A percentile compares a stretch with the other conserved stretches of the same genome.
Evolutionary conservation across 2,797 vertebrate genomes (phyloP).

Genomic region (Simalia tracyae): DNA sequence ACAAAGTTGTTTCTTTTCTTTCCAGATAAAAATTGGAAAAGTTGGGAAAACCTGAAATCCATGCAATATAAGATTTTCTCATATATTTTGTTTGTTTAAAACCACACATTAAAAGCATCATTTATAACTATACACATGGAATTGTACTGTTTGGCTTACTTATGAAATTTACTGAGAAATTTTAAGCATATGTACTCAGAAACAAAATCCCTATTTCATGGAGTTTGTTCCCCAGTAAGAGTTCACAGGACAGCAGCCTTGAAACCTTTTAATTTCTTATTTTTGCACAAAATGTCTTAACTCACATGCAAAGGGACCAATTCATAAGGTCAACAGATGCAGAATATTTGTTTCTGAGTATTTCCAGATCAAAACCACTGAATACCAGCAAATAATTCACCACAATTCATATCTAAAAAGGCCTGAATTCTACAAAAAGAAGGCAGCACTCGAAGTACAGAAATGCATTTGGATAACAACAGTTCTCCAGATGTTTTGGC

Average conservation of each 20-base stretch:
- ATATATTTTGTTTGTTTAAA: neutral
- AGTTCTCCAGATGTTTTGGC: neutral
- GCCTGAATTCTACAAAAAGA: neutral
- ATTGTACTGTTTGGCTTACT: neutral
- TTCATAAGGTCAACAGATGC: neutral
- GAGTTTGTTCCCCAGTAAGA: neutral
- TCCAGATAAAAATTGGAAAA: neutral
- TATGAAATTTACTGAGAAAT: neutral
- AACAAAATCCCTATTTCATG: neutral
- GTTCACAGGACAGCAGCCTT: neutral
- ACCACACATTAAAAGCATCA: neutral
- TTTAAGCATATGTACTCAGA: neutral
- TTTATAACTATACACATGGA: neutral
- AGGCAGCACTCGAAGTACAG: neutral
- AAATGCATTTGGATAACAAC: neutral
- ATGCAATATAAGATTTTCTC: neutral
- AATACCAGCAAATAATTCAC: neutral
- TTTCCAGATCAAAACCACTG: neutral
- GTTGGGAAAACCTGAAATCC: neutral
- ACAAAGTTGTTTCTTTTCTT: neutral
- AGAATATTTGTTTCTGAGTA: neutral
- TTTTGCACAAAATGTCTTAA: neutral
- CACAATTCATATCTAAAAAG: neutral
- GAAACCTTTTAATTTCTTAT: neutral
- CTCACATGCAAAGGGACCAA: neutral